Percentiles rank a stretch among this genome's conserved stretches.
These are phyloP conservation scores for Artibeus lituratus DNA, from an alignment of 2,797 vertebrate genomes.

Conservation along the genomic window DNA sequence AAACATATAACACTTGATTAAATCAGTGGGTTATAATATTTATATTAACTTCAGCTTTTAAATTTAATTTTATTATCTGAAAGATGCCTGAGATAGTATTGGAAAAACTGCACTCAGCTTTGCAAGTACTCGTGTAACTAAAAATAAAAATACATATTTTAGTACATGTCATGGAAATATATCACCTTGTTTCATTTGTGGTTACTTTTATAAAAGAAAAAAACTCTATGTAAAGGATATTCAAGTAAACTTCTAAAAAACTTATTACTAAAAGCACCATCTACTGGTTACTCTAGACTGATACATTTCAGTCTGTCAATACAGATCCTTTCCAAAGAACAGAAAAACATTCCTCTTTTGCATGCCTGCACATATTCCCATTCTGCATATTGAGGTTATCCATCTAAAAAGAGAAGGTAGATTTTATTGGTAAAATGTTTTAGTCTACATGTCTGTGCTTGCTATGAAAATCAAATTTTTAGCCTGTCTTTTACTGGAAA, in stretches of 20 bases:
- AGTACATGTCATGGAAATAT: constrained; percentile 20
- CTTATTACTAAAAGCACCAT: constrained; percentile 79
- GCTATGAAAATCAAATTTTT: constrained; percentile 57
- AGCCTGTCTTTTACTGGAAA: constrained; percentile 47
- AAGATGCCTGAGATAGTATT: neutral
- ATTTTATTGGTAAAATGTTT: constrained; percentile 62
- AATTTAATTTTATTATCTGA: neutral
- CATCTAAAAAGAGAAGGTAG: constrained; percentile 1
- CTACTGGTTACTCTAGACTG: constrained; percentile 70
- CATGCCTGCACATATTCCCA: neutral
- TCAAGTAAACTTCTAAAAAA: constrained; percentile 33
- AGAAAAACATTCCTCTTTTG: neutral
- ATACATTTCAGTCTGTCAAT: constrained; percentile 2
- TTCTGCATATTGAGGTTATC: neutral
- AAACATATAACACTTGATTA: neutral
- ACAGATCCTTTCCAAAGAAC: neutral
- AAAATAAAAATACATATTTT: constrained; percentile 22
- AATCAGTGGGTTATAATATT: neutral
- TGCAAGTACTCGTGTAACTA: neutral
- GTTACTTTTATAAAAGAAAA: neutral
- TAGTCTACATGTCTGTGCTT: neutral
- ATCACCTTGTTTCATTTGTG: constrained; percentile 7
- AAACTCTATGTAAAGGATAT: neutral
- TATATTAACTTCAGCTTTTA: neutral
- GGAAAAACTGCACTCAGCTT: neutral